phyloP scores from a whole-genome alignment of 2,888 invertebrate species.

The Agapostemon virescens region DNA sequence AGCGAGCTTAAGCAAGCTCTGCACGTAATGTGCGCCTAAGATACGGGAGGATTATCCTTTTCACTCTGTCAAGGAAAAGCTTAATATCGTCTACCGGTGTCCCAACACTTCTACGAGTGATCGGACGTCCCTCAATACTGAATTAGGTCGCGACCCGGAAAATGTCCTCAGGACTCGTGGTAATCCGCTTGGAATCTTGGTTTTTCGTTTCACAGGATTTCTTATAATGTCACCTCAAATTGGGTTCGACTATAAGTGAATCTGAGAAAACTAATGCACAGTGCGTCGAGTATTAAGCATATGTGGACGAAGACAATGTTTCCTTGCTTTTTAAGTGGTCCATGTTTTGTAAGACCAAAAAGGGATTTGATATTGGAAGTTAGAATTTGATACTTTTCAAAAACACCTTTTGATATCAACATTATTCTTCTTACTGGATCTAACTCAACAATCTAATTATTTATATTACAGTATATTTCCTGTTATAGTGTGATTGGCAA shows the following conservation, averaged over 20 bases:
- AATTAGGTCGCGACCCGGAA: background rate
- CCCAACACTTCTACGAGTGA: constrained; percentile 22
- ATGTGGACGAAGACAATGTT: no score
- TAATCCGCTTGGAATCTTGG: background rate
- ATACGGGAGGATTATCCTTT: constrained; percentile 38
- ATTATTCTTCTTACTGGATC: no score
- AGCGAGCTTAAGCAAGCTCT: constrained; percentile 8
- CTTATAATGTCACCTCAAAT: background rate
- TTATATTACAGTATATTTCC: no score
- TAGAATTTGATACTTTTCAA: no score
- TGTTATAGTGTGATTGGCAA: no score
- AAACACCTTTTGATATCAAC: no score
- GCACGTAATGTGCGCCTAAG: constrained; percentile 27
- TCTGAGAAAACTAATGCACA: no score
- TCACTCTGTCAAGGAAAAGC: constrained; percentile 18
- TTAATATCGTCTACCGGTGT: constrained; percentile 22
- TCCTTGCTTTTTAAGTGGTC: no score
- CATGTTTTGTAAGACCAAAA: no score
- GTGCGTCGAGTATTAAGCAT: no score
- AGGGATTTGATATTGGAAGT: no score
- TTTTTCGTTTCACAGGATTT: background rate
- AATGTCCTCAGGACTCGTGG: background rate
- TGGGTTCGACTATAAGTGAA: background rate
- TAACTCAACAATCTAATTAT: no score
- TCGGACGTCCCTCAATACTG: constrained; percentile 21